A percentile compares a stretch with the other conserved stretches of the same genome.
Evolutionary conservation across 30 jellyfish, hydroid and myxozoan genomes (phyloP).

Genomic region (Aurelia sp.): DNA sequence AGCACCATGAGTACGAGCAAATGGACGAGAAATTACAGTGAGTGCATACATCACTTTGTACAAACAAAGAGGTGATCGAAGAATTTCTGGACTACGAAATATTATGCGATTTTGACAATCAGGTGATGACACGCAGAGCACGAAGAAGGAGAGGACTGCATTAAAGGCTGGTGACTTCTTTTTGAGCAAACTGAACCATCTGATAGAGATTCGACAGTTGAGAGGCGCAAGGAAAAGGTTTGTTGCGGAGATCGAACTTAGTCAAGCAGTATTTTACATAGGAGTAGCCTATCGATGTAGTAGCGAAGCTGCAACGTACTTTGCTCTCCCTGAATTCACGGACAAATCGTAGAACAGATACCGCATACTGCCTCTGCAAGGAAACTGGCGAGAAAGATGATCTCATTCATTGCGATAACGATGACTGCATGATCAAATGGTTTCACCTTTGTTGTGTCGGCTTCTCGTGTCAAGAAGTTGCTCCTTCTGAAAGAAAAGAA

Average conservation of each 20-base stretch:
- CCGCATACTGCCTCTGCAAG: too few species aligned
- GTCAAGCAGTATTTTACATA: background rate
- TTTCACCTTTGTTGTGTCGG: conserved; percentile 20
- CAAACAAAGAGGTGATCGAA: conserved; percentile 11
- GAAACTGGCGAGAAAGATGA: too few species aligned
- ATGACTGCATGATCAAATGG: conserved; percentile 15
- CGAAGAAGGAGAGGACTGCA: background rate
- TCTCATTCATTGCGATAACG: background rate
- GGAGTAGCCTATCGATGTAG: too few species aligned
- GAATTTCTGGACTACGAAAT: conserved; percentile 22
- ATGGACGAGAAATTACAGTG: conserved; percentile 13
- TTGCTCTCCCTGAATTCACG: too few species aligned
- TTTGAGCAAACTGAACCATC: conserved; percentile 1
- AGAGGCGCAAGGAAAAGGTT: conserved; percentile 10
- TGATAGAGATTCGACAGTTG: conserved; percentile 26
- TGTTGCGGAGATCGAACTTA: conserved; percentile 11
- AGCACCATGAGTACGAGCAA: background rate
- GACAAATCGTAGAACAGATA: too few species aligned
- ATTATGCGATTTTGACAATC: conserved; percentile 19
- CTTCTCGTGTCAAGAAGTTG: background rate
- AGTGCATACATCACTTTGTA: conserved; percentile 13
- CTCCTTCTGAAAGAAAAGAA: background rate
- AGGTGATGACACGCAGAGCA: conserved; percentile 9
- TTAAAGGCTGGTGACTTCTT: conserved; percentile 12
- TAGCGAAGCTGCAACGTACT: too few species aligned